These are phyloP conservation scores for Zeus faber DNA, from an alignment of 2,113 vertebrate species.

Conservation along the genomic window DNA sequence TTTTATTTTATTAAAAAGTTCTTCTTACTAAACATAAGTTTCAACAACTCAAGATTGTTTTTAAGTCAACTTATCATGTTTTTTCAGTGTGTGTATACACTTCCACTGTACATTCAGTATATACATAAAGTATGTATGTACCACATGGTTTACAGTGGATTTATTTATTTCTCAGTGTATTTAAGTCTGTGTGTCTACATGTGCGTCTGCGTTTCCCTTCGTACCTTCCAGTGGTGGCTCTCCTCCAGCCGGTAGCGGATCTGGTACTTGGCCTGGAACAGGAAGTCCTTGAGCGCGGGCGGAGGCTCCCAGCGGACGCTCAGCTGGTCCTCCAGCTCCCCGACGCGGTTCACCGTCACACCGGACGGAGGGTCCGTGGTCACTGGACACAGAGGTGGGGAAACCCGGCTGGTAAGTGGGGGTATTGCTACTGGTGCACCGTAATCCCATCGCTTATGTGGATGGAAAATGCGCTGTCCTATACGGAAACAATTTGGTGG, in stretches of 20 bases:
- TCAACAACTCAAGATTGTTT: too few species aligned
- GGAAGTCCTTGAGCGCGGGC: slow-evolving; percentile 91
- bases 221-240: slow-evolving; percentile 96
- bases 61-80: too few species aligned
- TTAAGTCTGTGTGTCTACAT: not conserved
- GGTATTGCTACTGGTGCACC: too few species aligned
- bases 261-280: slow-evolving; percentile 98
- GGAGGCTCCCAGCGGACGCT: slow-evolving; percentile 94
- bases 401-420: slow-evolving; percentile 1
- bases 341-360: slow-evolving; percentile 88
- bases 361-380: slow-evolving; percentile 92
- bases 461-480: too few species aligned
- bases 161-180: not conserved
- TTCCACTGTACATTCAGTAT: too few species aligned
- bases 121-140: too few species aligned
- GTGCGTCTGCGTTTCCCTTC: not conserved
- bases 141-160: too few species aligned
- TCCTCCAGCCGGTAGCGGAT: slow-evolving; percentile 97
- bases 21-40: too few species aligned
- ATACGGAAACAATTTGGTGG: too few species aligned
- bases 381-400: slow-evolving; percentile 69
- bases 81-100: too few species aligned
- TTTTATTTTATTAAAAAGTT: too few species aligned
- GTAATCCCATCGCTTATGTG: too few species aligned
- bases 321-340: slow-evolving; percentile 93